Evolutionary conservation across 2,797 vertebrate species (phyloP), one percentile per base, ranked within the genome.

Genomic region (Diplodus puntazzo): DNA sequence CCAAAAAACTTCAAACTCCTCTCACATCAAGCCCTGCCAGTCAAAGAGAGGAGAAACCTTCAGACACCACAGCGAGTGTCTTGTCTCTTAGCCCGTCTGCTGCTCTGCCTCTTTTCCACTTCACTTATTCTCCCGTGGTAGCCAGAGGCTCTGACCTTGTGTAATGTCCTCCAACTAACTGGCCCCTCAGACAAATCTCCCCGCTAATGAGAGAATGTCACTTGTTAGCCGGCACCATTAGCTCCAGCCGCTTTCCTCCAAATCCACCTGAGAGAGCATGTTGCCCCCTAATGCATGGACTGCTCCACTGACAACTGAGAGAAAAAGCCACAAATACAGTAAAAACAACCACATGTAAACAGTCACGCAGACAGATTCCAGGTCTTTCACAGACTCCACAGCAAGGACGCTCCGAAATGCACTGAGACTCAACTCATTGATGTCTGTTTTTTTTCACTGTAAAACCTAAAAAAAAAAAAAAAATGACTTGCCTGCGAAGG

Each of bases 71-170:
- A 73, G 77, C 69, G n/a, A 82, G 74, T 65, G 74, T 81, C 70
- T 77, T 73, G 62, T 89, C 72, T 76, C 64, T 73, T 21, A 50
- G 61, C 70, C 65, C 18, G 71, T 81, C 84, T 89, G 68, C 74
- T 78, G 68, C 74, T 78, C 27, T 2, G 63, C 72, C 73, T 80
- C 68, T 86, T 87, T 89, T 83, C 64, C 58, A 81, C 74, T 86
- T 85, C 62, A 77, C 67, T 82, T 81, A 71, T 77, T 87, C 68
- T 76, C 72, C 65, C 25, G 23, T 42, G 52, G 73, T 67, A 79
- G 69, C 86, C 55, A 74, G 68, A 85, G 68, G 77, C 80, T 85
- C 64, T 85, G 88, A 92, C 89, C 90, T 92, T 88, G 87, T 85
- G 78, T 86, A 75, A 82, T 74, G 82, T 86, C 90, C 91, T 90